These are phyloP conservation scores for Arrhamphus sclerolepis DNA, from an alignment of 2,797 vertebrate genomes.

Conservation along the genomic window DNA sequence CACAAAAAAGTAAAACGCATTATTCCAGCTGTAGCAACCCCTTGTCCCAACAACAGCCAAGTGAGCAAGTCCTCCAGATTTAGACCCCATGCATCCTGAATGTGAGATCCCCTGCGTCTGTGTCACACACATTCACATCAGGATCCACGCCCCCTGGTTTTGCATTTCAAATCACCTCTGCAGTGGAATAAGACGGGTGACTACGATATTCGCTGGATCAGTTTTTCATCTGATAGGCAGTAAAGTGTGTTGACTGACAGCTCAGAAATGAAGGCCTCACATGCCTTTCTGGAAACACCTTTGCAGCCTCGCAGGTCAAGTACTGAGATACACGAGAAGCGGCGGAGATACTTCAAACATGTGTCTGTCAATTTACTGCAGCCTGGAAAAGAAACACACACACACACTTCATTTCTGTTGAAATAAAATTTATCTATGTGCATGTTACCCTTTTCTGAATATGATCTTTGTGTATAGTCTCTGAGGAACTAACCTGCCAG, in stretches of 20 bases:
- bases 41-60: constrained; percentile 42
- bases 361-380: constrained; percentile 95
- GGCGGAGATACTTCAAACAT: constrained; percentile 91
- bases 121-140: constrained; percentile 44
- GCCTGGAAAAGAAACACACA: constrained; percentile 74
- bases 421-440: neutral
- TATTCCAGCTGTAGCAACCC: constrained; percentile 41
- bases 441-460: neutral
- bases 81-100: constrained; percentile 39
- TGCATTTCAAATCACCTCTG: constrained; percentile 11
- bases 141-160: constrained; percentile 20
- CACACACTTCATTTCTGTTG: constrained; percentile 2
- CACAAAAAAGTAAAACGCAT: constrained; percentile 37
- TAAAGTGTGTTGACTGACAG: constrained; percentile 96
- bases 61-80: constrained; percentile 42
- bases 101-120: constrained; percentile 35
- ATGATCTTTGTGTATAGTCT: accelerated
- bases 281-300: constrained; percentile 92
- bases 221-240: constrained; percentile 97
- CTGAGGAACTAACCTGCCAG: constrained; percentile 85
- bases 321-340: constrained; percentile 90
- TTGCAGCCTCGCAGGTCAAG: constrained; percentile 95
- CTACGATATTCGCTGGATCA: constrained; percentile 98
- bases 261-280: constrained; percentile 97
- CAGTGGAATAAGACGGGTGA: constrained; percentile 22